phyloP scores from a whole-genome alignment of 2,797 vertebrate species.

The Bovichtus variegatus region DNA sequence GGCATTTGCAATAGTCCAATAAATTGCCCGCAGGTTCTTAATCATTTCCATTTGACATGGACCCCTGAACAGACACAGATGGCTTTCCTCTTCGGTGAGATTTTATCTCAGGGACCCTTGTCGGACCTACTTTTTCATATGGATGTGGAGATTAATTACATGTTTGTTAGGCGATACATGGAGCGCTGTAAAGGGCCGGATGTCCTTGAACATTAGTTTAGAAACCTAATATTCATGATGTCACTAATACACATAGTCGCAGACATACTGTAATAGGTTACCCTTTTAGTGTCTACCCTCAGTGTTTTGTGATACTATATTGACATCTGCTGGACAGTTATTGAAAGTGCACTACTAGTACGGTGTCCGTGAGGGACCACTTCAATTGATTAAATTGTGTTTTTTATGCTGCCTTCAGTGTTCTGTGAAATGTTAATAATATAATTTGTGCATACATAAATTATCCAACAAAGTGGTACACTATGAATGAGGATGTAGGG shows the following conservation, averaged over 20 bases:
- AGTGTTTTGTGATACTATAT: not conserved
- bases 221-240: not conserved
- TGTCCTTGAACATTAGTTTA: not conserved
- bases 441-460: rapidly evolving
- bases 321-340: conserved; percentile 40
- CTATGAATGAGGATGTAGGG: too few relatives aligned
- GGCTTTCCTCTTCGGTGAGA: not conserved
- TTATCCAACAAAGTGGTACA: not conserved
- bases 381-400: not conserved
- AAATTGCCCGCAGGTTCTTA: not conserved
- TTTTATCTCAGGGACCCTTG: not conserved
- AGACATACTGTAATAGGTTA: not conserved
- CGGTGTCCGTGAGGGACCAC: conserved; percentile 10
- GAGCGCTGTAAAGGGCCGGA: not conserved
- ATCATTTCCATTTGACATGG: not conserved
- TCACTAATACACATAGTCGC: not conserved
- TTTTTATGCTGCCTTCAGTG: conserved; percentile 1
- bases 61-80: conserved; percentile 21
- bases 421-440: not conserved
- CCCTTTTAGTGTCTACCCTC: too few relatives aligned
- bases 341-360: not conserved
- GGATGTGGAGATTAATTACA: not conserved
- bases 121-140: not conserved
- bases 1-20: not conserved
- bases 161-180: not conserved